Evolutionary conservation across 2,113 vertebrate species (phyloP), one percentile per base, ranked within the genome.

Genomic region (Caretta caretta): DNA sequence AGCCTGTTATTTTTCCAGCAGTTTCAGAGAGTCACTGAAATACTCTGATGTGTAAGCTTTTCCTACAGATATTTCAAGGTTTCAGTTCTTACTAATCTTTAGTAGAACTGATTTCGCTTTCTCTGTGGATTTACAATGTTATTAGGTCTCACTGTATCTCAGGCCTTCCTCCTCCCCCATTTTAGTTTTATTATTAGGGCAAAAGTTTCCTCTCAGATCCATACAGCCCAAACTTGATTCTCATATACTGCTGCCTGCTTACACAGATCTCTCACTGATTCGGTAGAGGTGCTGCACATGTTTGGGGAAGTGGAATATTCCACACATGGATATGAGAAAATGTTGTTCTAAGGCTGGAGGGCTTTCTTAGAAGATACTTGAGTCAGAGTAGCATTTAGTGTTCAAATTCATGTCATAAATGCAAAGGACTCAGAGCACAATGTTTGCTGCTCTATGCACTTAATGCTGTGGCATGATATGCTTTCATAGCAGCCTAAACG

Each of bases 181-280:
- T 97, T 97, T 96, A 82, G 31, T 93, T 95, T 94, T 94, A 87
- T 92, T 96, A 83, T 79, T 89, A 54, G 93, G 97, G 89, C 51
- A 75, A 75, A 87, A 79, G 84, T 0, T 42, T 84, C 14, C 91
- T 9, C 46, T 4, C 1, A 57, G 8, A 50, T 27, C 8, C 9
- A 22, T 89, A 78, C 51, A 25, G 51, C n/a, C 27, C 27, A n/a
- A 69, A 38, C n/a, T 81, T 80, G 80, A 90, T 69, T 92, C 94
- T 96, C 87, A 82, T 92, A 80, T 96, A 83, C 91, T 93, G 62
- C 84, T 94, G 76, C 75, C 8, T 11, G 80, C 82, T 96, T 93
- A 49, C 50, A 87, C 91, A 96, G 89, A 65, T 84, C 53, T 8
- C 4, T 51, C 8, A 62, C 13, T 95, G 94, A 57, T 35, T 94